Base-by-base conservation (phyloP, 1,140 invertebrate genomes). In the Whitmania pigra region DNA sequence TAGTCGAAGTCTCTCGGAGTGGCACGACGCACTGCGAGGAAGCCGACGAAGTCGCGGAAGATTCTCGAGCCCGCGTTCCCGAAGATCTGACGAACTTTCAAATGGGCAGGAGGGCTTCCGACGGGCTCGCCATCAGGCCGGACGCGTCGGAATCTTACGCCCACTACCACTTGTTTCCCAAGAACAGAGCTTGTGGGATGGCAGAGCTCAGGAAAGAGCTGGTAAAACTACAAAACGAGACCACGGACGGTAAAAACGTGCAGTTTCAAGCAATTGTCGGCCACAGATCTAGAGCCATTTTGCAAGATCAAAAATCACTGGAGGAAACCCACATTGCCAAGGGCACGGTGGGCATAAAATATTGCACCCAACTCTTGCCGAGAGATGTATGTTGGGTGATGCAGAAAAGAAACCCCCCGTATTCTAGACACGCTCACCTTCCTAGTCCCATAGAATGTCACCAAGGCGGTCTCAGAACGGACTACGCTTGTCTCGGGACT, bases 101-200 rank as follows among this genome's bases (percentile, higher is more conserved):
- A 75, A 90, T 94, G 84, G 92, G 91, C 7, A 83, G 93, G 54
- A 84, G 93, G 74, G 92, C 92, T 0, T 93, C 90, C 75, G 92
- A 94, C 78, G 91, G 91, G 43, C 77, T 86, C n/a, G 82, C 86
- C 20, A 82, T 84, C 31, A 83, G 84, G 69, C 81, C 78, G 27
- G 78, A 79, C 71, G 78, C 88, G 75, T 89, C 88, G 74, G 29
- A 63, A 20, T 31, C 57, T 13, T 36, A 49, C 7, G 90, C 89
- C 79, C 87, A 87, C 74, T 88, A 90, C 79, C 84, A 87, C 76
- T 82, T 90, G 60, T 87, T 88, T 75, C 88, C 90, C 79, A 87
- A 86, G 73, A 88, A 87, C 76, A 89, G 90, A 81, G 86, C 88
- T 0, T 88, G 89, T 79, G 89, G 89, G 25, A 87, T 90, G 75